These are phyloP conservation scores for Grammatotria lemairii DNA, from an alignment of 2,113 vertebrate genomes.

Conservation along the genomic window DNA sequence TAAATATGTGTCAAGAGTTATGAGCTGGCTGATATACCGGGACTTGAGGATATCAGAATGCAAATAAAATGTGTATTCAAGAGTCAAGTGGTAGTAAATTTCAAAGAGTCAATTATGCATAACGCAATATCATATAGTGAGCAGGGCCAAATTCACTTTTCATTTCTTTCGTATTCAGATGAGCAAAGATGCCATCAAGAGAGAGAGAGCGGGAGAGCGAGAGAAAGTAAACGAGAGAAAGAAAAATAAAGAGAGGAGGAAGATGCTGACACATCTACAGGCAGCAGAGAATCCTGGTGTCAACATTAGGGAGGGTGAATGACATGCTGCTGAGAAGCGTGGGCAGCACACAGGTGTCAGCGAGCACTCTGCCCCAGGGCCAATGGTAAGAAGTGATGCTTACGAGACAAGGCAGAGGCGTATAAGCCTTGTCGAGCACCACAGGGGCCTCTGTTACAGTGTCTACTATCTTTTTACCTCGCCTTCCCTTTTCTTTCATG, in stretches of 20 bases:
- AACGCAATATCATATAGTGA: neutral
- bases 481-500: neutral
- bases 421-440: constrained; percentile 17
- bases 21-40: neutral
- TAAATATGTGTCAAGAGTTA: neutral
- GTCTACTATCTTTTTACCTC: neutral
- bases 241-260: neutral
- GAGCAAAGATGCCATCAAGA: constrained; percentile 11
- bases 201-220: neutral
- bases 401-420: constrained; percentile 54
- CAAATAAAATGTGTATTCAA: constrained; percentile 4
- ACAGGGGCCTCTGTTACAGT: constrained; percentile 13
- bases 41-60: neutral
- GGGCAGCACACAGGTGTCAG: constrained; percentile 56
- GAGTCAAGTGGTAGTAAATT: neutral
- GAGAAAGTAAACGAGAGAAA: neutral
- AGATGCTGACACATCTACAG: constrained; percentile 39
- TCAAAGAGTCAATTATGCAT: constrained; percentile 11
- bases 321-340: constrained; percentile 38
- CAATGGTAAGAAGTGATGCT: constrained; percentile 40
- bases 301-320: constrained; percentile 46
- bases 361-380: constrained; percentile 45
- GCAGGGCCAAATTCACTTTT: neutral
- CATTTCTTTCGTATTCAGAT: constrained; percentile 38
- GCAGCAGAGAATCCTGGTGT: constrained; percentile 32